These are phyloP conservation scores for Catalaphyllia jardinei DNA, from an alignment of 64 coral and sea anemone genomes.

Conservation along the genomic window DNA sequence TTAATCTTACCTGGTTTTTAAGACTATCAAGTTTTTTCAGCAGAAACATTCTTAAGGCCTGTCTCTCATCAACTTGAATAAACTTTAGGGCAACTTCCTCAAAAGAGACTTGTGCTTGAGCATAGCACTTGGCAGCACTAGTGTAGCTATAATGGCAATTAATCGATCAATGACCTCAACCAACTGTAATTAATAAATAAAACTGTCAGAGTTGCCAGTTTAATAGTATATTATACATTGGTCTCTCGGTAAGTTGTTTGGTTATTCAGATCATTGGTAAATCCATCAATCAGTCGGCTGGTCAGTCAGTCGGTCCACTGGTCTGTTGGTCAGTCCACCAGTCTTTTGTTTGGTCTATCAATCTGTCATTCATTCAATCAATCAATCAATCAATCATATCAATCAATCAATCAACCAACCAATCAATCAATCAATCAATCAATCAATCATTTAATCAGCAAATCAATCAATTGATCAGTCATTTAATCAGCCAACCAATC, in stretches of 20 bases:
- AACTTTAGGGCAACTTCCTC: slow-evolving; percentile 96
- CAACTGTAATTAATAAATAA: not conserved
- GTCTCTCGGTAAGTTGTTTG: too few species aligned
- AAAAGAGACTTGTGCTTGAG: slow-evolving; percentile 92
- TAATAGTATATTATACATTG: not conserved
- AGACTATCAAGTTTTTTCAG: slow-evolving; percentile 88
- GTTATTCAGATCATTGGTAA: too few species aligned
- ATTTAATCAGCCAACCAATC: not conserved
- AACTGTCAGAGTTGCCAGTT: too few species aligned
- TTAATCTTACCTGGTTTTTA: slow-evolving; percentile 56
- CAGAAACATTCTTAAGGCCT: slow-evolving; percentile 91
- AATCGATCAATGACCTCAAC: not conserved
- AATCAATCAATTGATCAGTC: too few species aligned
- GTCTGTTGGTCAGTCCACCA: too few species aligned
- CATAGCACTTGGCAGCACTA: slow-evolving; percentile 86
- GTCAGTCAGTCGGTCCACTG: too few species aligned
- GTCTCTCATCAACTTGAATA: slow-evolving; percentile 80
- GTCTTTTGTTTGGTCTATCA: too few species aligned
- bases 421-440: too few species aligned
- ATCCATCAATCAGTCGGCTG: not conserved
- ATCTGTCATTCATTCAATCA: too few species aligned
- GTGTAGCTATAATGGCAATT: slow-evolving; percentile 33
- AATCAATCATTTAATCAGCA: too few species aligned
- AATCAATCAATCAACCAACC: not conserved
- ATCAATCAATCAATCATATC: too few species aligned